Evolutionary conservation across 2,113 vertebrate genomes (phyloP).

Genomic region (Zosterops borbonicus): DNA sequence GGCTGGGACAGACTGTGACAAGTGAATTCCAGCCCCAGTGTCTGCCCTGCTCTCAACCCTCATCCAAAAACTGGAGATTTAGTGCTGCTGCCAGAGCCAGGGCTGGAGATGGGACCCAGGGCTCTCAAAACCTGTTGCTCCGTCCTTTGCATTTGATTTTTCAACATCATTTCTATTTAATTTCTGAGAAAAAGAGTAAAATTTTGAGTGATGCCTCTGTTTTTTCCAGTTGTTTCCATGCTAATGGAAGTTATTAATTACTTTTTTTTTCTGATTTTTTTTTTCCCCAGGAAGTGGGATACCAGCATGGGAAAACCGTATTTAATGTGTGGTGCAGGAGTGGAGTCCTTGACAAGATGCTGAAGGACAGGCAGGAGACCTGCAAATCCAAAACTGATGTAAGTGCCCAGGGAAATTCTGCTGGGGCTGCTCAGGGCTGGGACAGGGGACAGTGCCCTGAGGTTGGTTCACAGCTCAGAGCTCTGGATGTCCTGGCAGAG

Average conservation of each 20-base stretch:
- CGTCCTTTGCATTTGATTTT: neutral
- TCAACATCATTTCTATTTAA: neutral
- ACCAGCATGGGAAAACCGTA: constrained; percentile 87
- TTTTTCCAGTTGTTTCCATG: neutral
- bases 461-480: neutral
- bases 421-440: neutral
- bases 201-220: rapidly evolving
- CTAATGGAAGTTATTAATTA: neutral
- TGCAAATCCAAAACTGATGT: constrained; percentile 84
- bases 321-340: constrained; percentile 90
- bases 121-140: neutral
- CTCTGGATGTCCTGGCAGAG: neutral
- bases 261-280: neutral
- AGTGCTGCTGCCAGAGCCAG: neutral
- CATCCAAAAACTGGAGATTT: neutral
- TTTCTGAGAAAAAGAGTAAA: neutral
- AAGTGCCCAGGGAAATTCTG: constrained; percentile 40
- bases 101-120: neutral
- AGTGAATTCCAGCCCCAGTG: neutral
- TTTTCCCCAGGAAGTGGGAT: constrained; percentile 86
- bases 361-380: constrained; percentile 86
- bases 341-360: constrained; percentile 87
- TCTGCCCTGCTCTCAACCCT: neutral
- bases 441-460: neutral
- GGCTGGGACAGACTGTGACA: neutral